Conservation (phyloP, 2,113 vertebrate species). For the Bagarius yarrelli region DNA sequence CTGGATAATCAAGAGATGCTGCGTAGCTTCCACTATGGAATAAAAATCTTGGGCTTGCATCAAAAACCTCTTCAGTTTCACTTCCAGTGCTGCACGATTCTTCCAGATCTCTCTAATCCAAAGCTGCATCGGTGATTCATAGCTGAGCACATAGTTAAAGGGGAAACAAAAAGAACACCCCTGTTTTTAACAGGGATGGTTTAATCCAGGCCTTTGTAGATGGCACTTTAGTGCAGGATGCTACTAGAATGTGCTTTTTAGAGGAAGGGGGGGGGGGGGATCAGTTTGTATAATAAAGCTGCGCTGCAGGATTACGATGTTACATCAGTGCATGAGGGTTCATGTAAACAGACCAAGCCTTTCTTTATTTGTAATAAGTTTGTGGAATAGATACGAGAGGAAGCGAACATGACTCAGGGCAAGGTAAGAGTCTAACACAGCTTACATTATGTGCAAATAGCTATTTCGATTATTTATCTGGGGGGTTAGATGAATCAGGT, state of each 20-base stretch:
- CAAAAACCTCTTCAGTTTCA: background rate
- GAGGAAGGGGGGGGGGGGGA: slow-evolving; percentile 59
- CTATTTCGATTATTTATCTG: background rate
- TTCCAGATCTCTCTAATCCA: slow-evolving; percentile 56
- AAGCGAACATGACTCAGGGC: slow-evolving; percentile 83
- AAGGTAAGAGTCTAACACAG: slow-evolving; percentile 74
- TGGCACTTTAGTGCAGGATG: slow-evolving; percentile 60
- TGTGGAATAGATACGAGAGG: background rate
- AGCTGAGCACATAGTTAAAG: background rate
- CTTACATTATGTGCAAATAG: background rate
- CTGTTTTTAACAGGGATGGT: slow-evolving; percentile 51
- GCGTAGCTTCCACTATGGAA: background rate
- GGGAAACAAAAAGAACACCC: slow-evolving; percentile 19
- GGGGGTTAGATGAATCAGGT: background rate
- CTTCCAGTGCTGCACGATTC: slow-evolving; percentile 34
- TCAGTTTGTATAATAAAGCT: slow-evolving; percentile 38
- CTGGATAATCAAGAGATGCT: background rate
- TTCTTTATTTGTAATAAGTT: background rate
- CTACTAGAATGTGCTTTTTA: slow-evolving; percentile 65
- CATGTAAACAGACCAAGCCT: slow-evolving; percentile 42
- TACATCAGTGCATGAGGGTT: slow-evolving; percentile 47
- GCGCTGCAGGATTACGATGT: slow-evolving; percentile 58
- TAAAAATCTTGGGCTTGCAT: background rate
- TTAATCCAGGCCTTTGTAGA: slow-evolving; percentile 56
- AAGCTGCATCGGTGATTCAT: slow-evolving; percentile 33